Percentiles rank a stretch among this genome's conserved stretches.
Conservation (phyloP, 1,140 invertebrate genomes). For the Trichoplusia ni region DNA sequence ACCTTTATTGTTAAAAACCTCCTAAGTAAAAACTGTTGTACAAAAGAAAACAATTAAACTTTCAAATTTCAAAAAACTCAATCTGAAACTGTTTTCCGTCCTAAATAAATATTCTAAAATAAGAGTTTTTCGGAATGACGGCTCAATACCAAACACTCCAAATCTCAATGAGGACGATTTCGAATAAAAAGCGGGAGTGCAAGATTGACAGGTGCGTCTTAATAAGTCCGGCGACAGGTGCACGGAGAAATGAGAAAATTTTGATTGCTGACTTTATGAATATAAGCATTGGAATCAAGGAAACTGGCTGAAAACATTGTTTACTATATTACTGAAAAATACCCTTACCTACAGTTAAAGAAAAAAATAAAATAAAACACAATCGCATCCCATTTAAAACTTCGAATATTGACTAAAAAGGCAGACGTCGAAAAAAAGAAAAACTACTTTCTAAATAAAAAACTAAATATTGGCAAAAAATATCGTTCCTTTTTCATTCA, state of each 20-base stretch:
- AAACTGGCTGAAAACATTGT: too few species aligned
- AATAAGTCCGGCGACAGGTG: constrained; percentile 77
- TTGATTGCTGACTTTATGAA: constrained; percentile 77
- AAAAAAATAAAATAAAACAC: too few species aligned
- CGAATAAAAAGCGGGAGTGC: constrained; percentile 70
- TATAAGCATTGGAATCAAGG: constrained; percentile 45
- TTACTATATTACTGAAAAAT: too few species aligned
- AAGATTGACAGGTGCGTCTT: constrained; percentile 81
- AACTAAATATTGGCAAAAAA: too few species aligned
- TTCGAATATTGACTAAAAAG: too few species aligned
- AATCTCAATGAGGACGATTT: constrained; percentile 65
- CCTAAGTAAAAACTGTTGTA: too few species aligned
- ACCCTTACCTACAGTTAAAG: too few species aligned
- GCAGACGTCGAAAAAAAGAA: too few species aligned
- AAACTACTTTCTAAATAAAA: too few species aligned
- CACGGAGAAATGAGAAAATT: constrained; percentile 73
- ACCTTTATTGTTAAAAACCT: too few species aligned
- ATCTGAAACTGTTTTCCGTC: constrained; percentile 36
- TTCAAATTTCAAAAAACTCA: constrained; percentile 10
- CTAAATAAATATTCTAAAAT: constrained; percentile 77
- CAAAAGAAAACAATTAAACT: constrained; percentile 14
- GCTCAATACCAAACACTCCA: constrained; percentile 66
- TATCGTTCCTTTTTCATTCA: too few species aligned
- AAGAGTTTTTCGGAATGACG: constrained; percentile 58
- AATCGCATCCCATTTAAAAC: too few species aligned